Evolutionary conservation across 2,797 vertebrate genomes (phyloP).

Genomic region (Podargus strigoides): DNA sequence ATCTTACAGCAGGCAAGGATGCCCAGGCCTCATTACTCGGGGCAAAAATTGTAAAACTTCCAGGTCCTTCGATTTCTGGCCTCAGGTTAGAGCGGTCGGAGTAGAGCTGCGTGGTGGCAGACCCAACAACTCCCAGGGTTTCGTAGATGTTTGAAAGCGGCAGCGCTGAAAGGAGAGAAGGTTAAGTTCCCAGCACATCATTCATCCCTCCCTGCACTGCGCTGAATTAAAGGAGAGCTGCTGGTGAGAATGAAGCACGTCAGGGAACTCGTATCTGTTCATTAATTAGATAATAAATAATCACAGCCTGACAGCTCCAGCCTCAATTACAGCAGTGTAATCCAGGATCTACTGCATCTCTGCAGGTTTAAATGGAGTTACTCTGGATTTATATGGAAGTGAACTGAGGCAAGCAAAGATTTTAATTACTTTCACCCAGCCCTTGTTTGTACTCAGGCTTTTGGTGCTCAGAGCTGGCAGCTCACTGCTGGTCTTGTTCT

Average conservation of each 20-base stretch:
- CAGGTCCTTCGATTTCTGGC: constrained; percentile 90
- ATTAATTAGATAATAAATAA: background rate
- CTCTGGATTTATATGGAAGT: background rate
- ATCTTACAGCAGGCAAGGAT: constrained; percentile 85
- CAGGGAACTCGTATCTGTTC: background rate
- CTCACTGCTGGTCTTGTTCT: background rate
- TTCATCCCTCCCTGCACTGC: background rate
- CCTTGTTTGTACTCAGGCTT: background rate
- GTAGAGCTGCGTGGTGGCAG: constrained; percentile 92
- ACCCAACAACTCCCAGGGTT: constrained; percentile 88
- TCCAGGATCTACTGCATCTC: background rate
- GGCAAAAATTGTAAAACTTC: constrained; percentile 96
- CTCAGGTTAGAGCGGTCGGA: constrained; percentile 84
- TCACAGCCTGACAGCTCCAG: background rate
- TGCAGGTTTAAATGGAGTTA: background rate
- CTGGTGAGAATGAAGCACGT: background rate
- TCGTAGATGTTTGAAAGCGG: constrained; percentile 93
- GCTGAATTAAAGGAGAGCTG: background rate
- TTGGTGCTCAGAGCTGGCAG: background rate
- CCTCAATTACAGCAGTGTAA: background rate
- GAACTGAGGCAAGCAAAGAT: background rate
- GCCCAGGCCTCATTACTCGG: constrained; percentile 96
- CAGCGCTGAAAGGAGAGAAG: constrained; percentile 77
- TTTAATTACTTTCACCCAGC: background rate
- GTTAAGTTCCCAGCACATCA: background rate